phyloP scores from a whole-genome alignment of 2,797 vertebrate genomes.

The Parauchenoglanis punctatus region DNA sequence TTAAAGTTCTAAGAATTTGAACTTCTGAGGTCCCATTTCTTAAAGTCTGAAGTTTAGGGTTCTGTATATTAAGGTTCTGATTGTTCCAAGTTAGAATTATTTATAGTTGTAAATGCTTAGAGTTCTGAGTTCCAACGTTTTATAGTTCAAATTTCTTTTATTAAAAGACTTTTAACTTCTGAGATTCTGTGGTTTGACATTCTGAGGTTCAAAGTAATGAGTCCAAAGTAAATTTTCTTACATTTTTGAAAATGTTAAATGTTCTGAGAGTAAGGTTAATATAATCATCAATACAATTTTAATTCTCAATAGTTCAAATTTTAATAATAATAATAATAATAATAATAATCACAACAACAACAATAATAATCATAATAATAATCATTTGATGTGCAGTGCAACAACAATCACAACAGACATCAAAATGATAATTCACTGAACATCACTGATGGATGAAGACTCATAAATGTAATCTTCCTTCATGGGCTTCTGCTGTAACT shows the following conservation, averaged over 20 bases:
- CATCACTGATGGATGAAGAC: too few relatives aligned
- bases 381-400: too few relatives aligned
- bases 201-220: neutral
- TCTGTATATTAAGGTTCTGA: neutral
- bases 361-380: too few relatives aligned
- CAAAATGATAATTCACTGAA: too few relatives aligned
- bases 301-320: too few relatives aligned
- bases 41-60: neutral
- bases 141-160: neutral
- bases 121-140: neutral
- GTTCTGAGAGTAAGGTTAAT: neutral
- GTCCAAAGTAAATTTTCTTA: too few relatives aligned
- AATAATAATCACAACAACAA: too few relatives aligned
- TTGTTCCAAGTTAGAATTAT: neutral
- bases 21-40: neutral
- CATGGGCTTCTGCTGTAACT: too few relatives aligned
- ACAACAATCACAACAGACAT: too few relatives aligned
- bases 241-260: too few relatives aligned
- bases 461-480: too few relatives aligned
- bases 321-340: too few relatives aligned
- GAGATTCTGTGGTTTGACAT: neutral
- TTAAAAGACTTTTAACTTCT: neutral
- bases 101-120: neutral
- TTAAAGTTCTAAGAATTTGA: neutral
- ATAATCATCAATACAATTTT: neutral